These are phyloP conservation scores for Serrognathus titanus DNA, from an alignment of 2,888 invertebrate genomes.

Conservation along the genomic window DNA sequence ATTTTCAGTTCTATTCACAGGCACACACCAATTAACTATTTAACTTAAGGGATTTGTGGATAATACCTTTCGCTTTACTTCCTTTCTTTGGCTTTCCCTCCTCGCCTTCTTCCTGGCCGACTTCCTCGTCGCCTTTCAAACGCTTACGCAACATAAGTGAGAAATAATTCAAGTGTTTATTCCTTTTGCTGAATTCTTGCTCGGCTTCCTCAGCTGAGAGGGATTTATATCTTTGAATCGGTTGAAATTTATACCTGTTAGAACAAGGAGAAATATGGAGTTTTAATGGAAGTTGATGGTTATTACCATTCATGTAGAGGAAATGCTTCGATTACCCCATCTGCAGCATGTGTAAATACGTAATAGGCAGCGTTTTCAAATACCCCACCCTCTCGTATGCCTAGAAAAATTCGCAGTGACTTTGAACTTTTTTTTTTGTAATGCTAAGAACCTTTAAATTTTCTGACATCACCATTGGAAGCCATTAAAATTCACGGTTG, in stretches of 20 bases:
- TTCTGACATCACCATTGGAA: slow-evolving; percentile 82
- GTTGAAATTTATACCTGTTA: slow-evolving; percentile 80
- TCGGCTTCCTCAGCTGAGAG: slow-evolving; percentile 98
- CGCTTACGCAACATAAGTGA: slow-evolving; percentile 90
- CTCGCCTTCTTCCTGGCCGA: slow-evolving; percentile 58
- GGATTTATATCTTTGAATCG: slow-evolving; percentile 87
- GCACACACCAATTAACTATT: background rate
- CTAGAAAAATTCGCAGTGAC: slow-evolving; percentile 42
- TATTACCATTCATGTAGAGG: slow-evolving; percentile 90
- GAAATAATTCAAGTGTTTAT: slow-evolving; percentile 94
- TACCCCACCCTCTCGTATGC: slow-evolving; percentile 92
- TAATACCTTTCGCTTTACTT: slow-evolving; percentile 53
- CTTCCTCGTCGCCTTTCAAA: slow-evolving; percentile 67
- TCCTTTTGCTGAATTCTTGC: slow-evolving; percentile 90
- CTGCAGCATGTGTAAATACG: slow-evolving; percentile 93
- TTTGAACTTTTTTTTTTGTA: background rate
- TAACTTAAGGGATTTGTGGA: background rate
- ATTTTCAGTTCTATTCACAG: slow-evolving; percentile 67
- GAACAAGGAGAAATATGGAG: slow-evolving; percentile 4
- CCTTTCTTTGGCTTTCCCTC: slow-evolving; percentile 64
- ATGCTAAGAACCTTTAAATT: slow-evolving; percentile 51
- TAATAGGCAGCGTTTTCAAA: slow-evolving; percentile 97
- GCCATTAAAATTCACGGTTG: slow-evolving; percentile 96
- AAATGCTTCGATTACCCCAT: slow-evolving; percentile 93
- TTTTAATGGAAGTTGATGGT: background rate